Conservation (phyloP, 2,797 vertebrate species). For the Esox masquinongy region DNA sequence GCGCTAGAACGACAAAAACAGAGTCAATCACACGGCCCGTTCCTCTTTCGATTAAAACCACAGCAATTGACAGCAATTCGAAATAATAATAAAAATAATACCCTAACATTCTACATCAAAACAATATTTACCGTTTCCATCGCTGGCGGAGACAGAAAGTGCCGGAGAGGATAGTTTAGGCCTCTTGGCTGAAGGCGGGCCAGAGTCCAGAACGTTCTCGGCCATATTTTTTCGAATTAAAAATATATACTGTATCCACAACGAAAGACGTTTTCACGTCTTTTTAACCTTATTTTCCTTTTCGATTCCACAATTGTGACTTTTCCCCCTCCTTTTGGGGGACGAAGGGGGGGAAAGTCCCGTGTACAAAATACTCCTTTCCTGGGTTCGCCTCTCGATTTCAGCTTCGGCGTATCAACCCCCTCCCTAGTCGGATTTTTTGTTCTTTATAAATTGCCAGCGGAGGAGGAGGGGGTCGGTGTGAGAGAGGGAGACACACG, state of each 20-base stretch:
- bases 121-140: constrained; percentile 89
- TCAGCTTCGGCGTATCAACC: constrained; percentile 82
- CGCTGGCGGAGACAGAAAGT: constrained; percentile 95
- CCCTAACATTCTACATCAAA: constrained; percentile 16
- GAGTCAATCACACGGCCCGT: constrained; percentile 53
- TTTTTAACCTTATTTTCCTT: constrained; percentile 63
- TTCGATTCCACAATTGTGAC: constrained; percentile 75
- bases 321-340: constrained; percentile 84
- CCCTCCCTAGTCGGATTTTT: constrained; percentile 79
- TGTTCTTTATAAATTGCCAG: constrained; percentile 85
- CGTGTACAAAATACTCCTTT: constrained; percentile 80
- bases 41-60: constrained; percentile 8
- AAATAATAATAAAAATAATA: constrained; percentile 31
- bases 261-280: constrained; percentile 73
- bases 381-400: constrained; percentile 84
- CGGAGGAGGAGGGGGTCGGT: constrained; percentile 72
- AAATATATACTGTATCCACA: constrained; percentile 82
- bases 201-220: constrained; percentile 98
- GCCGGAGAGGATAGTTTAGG: constrained; percentile 98
- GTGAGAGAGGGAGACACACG: constrained; percentile 74
- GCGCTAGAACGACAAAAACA: constrained; percentile 68
- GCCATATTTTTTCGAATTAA: constrained; percentile 91
- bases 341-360: constrained; percentile 84
- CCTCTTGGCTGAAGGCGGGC: constrained; percentile 99
- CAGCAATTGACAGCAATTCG: constrained; percentile 25